Conservation (phyloP, 1,140 invertebrate species). For the Dreissena polymorpha region DNA sequence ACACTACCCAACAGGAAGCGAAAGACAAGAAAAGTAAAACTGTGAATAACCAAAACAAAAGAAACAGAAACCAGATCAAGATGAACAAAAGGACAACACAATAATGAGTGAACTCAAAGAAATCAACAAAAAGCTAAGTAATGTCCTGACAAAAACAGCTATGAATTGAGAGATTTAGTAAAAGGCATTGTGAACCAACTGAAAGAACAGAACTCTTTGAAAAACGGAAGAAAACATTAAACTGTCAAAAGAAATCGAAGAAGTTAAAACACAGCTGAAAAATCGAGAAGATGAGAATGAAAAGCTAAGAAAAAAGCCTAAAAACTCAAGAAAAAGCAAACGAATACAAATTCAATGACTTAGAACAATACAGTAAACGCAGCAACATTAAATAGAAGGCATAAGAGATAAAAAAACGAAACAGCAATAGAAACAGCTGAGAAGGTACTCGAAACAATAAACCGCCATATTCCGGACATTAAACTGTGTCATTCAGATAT, state of each 20-base stretch:
- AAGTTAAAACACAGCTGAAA: background rate
- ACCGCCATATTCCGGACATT: background rate
- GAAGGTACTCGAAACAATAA: background rate
- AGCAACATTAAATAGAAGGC: slow-evolving; percentile 6
- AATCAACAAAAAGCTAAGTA: slow-evolving; percentile 5
- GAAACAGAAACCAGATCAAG: background rate
- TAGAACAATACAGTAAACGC: slow-evolving; percentile 6
- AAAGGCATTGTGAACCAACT: slow-evolving; percentile 13
- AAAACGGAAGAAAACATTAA: background rate
- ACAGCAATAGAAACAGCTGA: background rate
- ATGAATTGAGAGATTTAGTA: background rate
- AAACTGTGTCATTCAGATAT: background rate
- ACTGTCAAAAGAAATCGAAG: background rate
- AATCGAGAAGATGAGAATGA: background rate
- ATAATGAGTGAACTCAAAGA: background rate
- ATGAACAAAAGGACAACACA: background rate
- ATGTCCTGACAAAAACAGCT: slow-evolving; percentile 22
- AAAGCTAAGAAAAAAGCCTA: slow-evolving; percentile 8
- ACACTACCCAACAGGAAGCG: no score
- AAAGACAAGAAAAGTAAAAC: no score
- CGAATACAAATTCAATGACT: slow-evolving; percentile 17
- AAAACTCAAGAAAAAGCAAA: slow-evolving; percentile 1
- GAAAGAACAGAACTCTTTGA: slow-evolving; percentile 14
- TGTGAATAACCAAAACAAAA: background rate
- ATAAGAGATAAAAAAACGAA: background rate